A percentile compares a stretch with the other conserved stretches of the same genome.
Evolutionary conservation across 2,113 vertebrate genomes (phyloP).

Genomic region (Eubucco bourcierii): DNA sequence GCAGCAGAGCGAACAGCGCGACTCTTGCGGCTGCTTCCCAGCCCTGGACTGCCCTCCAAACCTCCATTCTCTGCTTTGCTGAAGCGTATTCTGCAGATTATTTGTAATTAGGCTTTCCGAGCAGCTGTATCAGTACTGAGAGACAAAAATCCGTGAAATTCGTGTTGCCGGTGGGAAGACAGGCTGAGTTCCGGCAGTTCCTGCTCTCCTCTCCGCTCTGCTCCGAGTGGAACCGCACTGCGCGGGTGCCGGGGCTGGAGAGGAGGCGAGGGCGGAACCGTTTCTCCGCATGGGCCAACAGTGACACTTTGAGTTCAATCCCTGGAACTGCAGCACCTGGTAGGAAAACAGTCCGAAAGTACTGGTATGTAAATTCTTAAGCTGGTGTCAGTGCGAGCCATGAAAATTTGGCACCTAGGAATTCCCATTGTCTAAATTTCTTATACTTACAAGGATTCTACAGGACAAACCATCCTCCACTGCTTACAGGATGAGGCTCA

Average conservation of each 20-base stretch:
- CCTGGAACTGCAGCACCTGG: background rate
- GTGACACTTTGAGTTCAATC: constrained; percentile 35
- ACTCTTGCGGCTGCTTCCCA: background rate
- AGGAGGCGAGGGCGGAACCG: background rate
- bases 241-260: background rate
- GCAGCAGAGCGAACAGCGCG: background rate
- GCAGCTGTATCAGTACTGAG: background rate
- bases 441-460: background rate
- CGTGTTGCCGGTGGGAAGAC: background rate
- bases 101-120: background rate
- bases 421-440: background rate
- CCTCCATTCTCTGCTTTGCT: background rate
- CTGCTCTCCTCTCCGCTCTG: background rate
- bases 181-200: background rate
- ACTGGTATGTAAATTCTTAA: background rate
- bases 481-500: background rate
- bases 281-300: background rate
- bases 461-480: fast-evolving
- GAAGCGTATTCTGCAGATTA: background rate
- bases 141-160: background rate
- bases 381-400: fast-evolving
- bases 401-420: background rate
- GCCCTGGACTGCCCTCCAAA: background rate
- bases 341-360: background rate
- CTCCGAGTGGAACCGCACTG: background rate